These are phyloP conservation scores for Oceanites oceanicus DNA, from an alignment of 2,113 vertebrate species.

Conservation along the genomic window DNA sequence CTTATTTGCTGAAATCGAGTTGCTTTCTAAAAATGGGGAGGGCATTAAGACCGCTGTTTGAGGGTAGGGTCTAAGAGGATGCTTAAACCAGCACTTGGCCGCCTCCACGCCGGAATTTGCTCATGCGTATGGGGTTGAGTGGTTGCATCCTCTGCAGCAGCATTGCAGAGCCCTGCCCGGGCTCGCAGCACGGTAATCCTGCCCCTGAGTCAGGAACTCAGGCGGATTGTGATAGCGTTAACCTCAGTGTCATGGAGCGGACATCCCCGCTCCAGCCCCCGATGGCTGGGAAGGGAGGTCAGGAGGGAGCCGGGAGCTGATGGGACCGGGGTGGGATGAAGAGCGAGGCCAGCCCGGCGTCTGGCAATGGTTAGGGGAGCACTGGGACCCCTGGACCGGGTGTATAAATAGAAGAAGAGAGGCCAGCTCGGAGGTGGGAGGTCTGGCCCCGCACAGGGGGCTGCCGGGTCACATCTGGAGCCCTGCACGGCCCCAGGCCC, in stretches of 20 bases:
- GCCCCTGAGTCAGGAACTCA: neutral
- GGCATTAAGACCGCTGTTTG: neutral
- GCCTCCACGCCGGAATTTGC: accelerated
- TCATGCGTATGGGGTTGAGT: accelerated
- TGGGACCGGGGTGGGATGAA: neutral
- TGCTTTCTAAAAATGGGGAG: neutral
- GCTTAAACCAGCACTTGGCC: neutral
- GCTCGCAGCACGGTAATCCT: neutral
- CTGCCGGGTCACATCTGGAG: constrained; percentile 52
- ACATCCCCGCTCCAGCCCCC: neutral
- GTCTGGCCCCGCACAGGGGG: neutral
- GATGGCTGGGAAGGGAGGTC: neutral
- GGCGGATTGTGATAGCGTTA: accelerated
- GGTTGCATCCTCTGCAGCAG: neutral
- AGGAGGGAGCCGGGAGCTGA: neutral
- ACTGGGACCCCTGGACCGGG: neutral
- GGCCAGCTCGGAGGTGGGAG: constrained; percentile 40
- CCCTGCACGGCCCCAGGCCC: neutral
- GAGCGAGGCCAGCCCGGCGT: neutral
- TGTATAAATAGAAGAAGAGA: constrained; percentile 35
- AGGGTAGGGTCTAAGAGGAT: neutral
- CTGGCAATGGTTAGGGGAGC: constrained; percentile 47
- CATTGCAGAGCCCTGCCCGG: accelerated
- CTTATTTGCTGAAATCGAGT: neutral
- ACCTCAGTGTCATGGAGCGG: neutral